phyloP scores from a whole-genome alignment of 1,140 invertebrate species.

The Rhagoletis pomonella region DNA sequence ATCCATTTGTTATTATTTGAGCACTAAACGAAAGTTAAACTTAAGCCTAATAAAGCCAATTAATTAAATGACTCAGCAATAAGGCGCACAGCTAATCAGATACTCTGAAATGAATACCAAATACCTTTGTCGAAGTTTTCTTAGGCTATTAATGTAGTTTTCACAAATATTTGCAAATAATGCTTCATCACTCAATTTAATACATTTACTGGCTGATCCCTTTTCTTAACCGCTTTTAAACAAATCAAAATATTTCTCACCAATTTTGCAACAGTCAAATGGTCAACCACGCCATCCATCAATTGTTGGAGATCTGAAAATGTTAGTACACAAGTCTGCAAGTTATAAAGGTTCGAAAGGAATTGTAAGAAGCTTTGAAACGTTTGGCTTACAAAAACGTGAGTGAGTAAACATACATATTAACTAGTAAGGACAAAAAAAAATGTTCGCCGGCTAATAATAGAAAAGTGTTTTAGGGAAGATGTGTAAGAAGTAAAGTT shows the following conservation, averaged over 20 bases:
- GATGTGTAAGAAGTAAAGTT: background rate
- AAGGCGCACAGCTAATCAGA: background rate
- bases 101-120: background rate
- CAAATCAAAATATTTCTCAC: background rate
- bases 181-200: background rate
- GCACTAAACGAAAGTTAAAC: too few species aligned
- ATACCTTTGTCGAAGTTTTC: background rate
- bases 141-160: background rate
- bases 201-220: background rate
- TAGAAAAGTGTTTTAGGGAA: background rate
- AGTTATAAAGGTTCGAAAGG: background rate
- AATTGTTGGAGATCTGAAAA: background rate
- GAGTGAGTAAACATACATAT: too few species aligned
- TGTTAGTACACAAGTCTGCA: background rate
- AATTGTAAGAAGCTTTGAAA: background rate
- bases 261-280: background rate
- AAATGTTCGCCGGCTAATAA: too few species aligned
- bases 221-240: background rate
- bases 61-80: slow-evolving; percentile 24
- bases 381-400: too few species aligned
- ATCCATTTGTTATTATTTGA: slow-evolving; percentile 1
- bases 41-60: background rate
- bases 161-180: background rate
- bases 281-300: background rate
- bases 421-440: too few species aligned